These are phyloP conservation scores for Seriola rivoliana DNA, from an alignment of 2,113 vertebrate species.

Conservation along the genomic window DNA sequence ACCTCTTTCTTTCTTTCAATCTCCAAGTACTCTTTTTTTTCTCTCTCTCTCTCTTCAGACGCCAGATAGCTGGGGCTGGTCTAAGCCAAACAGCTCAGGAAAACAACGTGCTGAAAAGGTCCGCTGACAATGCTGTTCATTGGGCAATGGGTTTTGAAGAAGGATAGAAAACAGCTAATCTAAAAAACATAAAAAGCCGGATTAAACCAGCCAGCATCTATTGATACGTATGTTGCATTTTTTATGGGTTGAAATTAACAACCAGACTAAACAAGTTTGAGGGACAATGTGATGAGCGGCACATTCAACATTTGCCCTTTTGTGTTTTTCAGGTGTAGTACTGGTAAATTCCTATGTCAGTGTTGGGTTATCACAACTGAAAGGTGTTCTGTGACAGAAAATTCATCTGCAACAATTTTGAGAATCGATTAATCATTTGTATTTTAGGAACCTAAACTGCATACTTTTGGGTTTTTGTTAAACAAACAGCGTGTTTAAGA, in stretches of 20 bases:
- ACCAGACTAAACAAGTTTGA: conserved; percentile 27
- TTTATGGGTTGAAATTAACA: conserved; percentile 43
- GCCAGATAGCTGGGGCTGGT: conserved; percentile 60
- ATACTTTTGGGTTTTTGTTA: neutral
- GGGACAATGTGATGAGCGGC: neutral
- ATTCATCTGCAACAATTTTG: too few relatives aligned
- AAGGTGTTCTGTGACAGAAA: neutral
- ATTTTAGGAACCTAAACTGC: neutral
- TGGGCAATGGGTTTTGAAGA: conserved; percentile 58
- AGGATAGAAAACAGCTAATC: conserved; percentile 66
- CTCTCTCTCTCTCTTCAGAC: conserved; percentile 55
- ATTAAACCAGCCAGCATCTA: conserved; percentile 54
- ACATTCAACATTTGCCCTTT: conserved; percentile 4
- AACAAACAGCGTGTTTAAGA: neutral
- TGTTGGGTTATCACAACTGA: neutral
- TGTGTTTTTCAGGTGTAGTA: neutral
- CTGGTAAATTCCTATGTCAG: conserved; percentile 2
- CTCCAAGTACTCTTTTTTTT: conserved; percentile 52
- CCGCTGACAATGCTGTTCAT: conserved; percentile 49
- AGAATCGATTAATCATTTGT: neutral
- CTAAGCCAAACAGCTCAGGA: conserved; percentile 67
- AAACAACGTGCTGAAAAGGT: conserved; percentile 68
- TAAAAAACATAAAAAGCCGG: conserved; percentile 49
- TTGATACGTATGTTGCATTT: conserved; percentile 40
- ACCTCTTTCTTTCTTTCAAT: conserved; percentile 66